Conservation (phyloP, 2,888 invertebrate genomes). For the Ichneumoninae sp. region DNA sequence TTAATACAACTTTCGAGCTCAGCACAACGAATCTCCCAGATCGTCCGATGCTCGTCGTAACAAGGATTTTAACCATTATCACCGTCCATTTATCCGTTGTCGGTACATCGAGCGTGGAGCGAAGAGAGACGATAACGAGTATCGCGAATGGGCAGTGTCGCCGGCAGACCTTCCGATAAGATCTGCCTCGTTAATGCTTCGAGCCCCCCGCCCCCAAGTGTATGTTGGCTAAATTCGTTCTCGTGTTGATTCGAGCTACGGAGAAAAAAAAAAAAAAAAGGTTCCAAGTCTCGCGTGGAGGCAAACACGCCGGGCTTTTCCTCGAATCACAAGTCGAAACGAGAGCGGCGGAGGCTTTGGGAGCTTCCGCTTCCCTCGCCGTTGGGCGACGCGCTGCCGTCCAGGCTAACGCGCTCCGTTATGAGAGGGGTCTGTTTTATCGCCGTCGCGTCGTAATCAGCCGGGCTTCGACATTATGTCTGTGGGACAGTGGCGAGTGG, state of each 20-base stretch:
- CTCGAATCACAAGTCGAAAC: slow-evolving; percentile 32
- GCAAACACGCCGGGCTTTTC: slow-evolving; percentile 31
- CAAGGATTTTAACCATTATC: slow-evolving; percentile 32
- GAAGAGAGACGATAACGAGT: slow-evolving; percentile 46
- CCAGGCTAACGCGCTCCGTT: not conserved
- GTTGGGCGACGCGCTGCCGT: not conserved
- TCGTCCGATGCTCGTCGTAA: slow-evolving; percentile 18
- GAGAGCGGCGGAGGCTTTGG: not conserved
- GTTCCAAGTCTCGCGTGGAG: not conserved
- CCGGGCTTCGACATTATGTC: not conserved
- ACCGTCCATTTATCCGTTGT: slow-evolving; percentile 15
- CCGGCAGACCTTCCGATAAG: slow-evolving; percentile 35
- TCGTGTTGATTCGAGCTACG: not conserved
- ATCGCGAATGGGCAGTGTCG: slow-evolving; percentile 41
- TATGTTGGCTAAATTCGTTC: not conserved
- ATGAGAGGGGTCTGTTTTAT: slow-evolving; percentile 6
- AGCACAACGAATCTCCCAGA: not conserved
- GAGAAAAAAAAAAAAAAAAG: no score
- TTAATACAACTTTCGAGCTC: not conserved
- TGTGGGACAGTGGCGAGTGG: not conserved
- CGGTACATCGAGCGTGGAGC: slow-evolving; percentile 4
- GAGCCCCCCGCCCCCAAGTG: not conserved
- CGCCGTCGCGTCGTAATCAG: slow-evolving; percentile 13
- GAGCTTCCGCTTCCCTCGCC: not conserved
- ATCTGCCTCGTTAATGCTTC: slow-evolving; percentile 42